phyloP scores from a whole-genome alignment of 2,888 invertebrate genomes.

The Pachymerium ferrugineum region DNA sequence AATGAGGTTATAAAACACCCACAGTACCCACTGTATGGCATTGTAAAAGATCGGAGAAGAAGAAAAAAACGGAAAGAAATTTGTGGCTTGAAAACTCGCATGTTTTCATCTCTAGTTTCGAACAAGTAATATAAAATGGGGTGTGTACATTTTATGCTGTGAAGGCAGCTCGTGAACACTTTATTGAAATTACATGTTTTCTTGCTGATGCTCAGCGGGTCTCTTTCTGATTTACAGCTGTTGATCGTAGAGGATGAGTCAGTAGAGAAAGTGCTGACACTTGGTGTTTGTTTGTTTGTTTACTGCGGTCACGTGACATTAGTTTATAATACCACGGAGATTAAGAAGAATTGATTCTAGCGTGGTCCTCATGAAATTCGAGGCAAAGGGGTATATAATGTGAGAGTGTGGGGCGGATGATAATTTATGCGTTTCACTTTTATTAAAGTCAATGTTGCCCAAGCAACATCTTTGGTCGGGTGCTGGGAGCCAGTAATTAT shows the following conservation, averaged over 20 bases:
- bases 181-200: slow-evolving; percentile 5
- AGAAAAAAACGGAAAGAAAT: slow-evolving; percentile 12
- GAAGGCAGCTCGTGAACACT: slow-evolving; percentile 2
- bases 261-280: slow-evolving; percentile 12
- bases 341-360: slow-evolving; percentile 7
- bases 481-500: slow-evolving; percentile 27
- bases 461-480: slow-evolving; percentile 27
- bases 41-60: too few species aligned
- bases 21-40: not conserved
- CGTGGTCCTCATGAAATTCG: not conserved
- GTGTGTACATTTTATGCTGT: slow-evolving; percentile 23
- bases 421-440: slow-evolving; percentile 27
- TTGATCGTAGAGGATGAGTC: slow-evolving; percentile 22
- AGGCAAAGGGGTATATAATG: not conserved
- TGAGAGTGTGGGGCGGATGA: not conserved
- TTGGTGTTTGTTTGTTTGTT: slow-evolving; percentile 18
- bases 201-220: slow-evolving; percentile 21
- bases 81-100: slow-evolving; percentile 24
- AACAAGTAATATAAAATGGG: not conserved
- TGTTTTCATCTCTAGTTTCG: not conserved
- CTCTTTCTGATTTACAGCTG: slow-evolving; percentile 12
- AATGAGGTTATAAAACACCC: slow-evolving; percentile 25
- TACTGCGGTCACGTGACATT: not conserved
- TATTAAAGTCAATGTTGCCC: slow-evolving; percentile 27
- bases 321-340: slow-evolving; percentile 24